A percentile compares a stretch with the other conserved stretches of the same genome.
Conservation (phyloP, 2,797 vertebrate genomes). For the Falco peregrinus region DNA sequence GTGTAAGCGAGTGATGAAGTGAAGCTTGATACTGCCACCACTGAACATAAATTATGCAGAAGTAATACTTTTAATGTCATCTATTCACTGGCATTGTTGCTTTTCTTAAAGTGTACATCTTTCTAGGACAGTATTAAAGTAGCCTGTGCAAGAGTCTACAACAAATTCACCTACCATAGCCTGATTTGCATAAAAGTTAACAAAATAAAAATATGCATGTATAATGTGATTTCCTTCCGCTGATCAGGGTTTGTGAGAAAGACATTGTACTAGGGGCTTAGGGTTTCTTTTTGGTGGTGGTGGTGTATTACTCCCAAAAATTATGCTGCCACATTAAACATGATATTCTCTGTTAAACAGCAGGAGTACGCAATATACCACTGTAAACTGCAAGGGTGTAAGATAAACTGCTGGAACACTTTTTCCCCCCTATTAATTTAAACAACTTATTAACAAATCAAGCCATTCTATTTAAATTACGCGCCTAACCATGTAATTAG, state of each 20-base stretch:
- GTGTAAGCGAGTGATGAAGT: constrained; percentile 77
- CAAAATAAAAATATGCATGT: neutral
- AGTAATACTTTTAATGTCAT: constrained; percentile 79
- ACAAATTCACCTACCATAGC: constrained; percentile 71
- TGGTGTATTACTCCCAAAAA: neutral
- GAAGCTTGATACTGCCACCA: constrained; percentile 75
- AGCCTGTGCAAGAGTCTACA: constrained; percentile 76
- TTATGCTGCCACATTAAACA: neutral
- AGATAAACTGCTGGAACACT: neutral
- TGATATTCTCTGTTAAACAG: neutral
- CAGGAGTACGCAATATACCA: neutral
- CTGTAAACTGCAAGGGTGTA: neutral
- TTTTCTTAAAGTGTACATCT: constrained; percentile 82
- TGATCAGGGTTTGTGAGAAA: neutral
- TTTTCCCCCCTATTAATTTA: neutral
- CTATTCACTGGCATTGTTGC: constrained; percentile 75
- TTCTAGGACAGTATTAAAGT: constrained; percentile 83
- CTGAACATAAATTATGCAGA: constrained; percentile 85
- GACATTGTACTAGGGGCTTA: neutral
- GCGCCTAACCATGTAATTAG: constrained; percentile 40
- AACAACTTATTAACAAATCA: constrained; percentile 59
- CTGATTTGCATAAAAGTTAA: constrained; percentile 2
- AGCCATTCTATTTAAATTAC: constrained; percentile 35
- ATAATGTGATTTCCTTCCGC: neutral
- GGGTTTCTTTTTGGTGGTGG: neutral